These are phyloP conservation scores for Theodoxus fluviatilis DNA, from an alignment of 2,888 invertebrate species.

Conservation along the genomic window DNA sequence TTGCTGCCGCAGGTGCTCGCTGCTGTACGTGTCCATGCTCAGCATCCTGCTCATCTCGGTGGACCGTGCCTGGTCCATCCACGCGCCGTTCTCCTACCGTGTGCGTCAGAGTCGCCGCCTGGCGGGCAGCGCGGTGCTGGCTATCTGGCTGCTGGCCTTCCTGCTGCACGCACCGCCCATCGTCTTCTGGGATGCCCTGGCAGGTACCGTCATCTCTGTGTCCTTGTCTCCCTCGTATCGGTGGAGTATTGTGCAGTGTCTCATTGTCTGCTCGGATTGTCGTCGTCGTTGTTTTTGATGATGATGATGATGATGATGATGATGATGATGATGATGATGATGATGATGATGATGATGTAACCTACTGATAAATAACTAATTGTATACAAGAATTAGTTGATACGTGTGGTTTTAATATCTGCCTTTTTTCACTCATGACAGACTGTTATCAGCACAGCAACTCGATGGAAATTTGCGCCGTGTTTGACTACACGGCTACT, in stretches of 20 bases:
- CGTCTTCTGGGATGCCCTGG: conserved; percentile 41
- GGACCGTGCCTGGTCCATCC: conserved; percentile 55
- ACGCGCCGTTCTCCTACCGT: conserved; percentile 55
- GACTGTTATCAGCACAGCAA: too few relatives aligned
- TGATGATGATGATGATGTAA: too few relatives aligned
- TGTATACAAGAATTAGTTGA: too few relatives aligned
- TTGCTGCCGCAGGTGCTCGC: conserved; percentile 33
- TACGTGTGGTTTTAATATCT: too few relatives aligned
- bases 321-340: too few relatives aligned
- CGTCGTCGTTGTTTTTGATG: too few relatives aligned
- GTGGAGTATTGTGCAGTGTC: conserved; percentile 31
- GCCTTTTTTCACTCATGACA: too few relatives aligned
- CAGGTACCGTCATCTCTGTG: neutral
- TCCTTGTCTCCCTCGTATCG: neutral
- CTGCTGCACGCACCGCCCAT: conserved; percentile 44
- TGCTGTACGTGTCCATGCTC: conserved; percentile 48
- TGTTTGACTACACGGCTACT: too few relatives aligned
- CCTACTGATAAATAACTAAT: too few relatives aligned
- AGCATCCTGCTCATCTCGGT: conserved; percentile 53
- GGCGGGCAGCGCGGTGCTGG: conserved; percentile 38
- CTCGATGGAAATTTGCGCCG: too few relatives aligned
- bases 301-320: too few relatives aligned
- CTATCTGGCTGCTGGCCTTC: conserved; percentile 46
- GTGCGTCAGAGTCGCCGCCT: conserved; percentile 44
- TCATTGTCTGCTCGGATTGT: too few relatives aligned